Conservation (phyloP, 2,797 vertebrate genomes). For the Brotula barbata region DNA sequence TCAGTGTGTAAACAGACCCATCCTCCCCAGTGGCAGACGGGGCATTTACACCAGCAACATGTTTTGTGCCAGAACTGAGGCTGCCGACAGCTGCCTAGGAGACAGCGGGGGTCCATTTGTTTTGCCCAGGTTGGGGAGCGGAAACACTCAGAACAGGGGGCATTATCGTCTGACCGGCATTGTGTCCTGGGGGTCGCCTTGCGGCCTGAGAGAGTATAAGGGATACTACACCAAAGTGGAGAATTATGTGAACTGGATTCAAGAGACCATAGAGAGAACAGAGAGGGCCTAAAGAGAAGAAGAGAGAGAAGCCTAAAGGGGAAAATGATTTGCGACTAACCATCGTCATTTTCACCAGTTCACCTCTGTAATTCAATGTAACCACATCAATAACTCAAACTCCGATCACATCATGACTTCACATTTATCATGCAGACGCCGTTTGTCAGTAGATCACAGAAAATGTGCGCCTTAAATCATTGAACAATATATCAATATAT, state of each 20-base stretch:
- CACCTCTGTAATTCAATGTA: constrained; percentile 32
- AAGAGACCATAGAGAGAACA: constrained; percentile 72
- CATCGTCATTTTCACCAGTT: neutral
- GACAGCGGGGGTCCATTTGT: constrained; percentile 88
- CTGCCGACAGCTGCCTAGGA: constrained; percentile 83
- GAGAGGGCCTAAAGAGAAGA: constrained; percentile 21
- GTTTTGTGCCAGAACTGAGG: constrained; percentile 85
- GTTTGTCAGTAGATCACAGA: constrained; percentile 19
- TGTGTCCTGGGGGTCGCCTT: constrained; percentile 88
- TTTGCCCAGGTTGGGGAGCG: constrained; percentile 50
- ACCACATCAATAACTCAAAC: constrained; percentile 1
- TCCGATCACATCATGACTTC: constrained; percentile 16
- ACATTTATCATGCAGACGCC: constrained; percentile 2
- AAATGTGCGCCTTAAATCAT: neutral
- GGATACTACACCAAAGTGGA: constrained; percentile 88
- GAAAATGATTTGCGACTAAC: no score
- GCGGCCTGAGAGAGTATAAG: constrained; percentile 62
- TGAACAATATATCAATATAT: neutral
- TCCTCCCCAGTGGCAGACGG: rapidly evolving
- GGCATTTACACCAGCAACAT: constrained; percentile 84
- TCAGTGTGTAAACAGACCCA: constrained; percentile 44
- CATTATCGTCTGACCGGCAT: constrained; percentile 80
- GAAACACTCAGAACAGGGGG: constrained; percentile 2
- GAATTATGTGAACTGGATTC: constrained; percentile 90
- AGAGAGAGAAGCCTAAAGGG: neutral